phyloP scores from a whole-genome alignment of 2,888 invertebrate species.

The Lycia hirtaria region DNA sequence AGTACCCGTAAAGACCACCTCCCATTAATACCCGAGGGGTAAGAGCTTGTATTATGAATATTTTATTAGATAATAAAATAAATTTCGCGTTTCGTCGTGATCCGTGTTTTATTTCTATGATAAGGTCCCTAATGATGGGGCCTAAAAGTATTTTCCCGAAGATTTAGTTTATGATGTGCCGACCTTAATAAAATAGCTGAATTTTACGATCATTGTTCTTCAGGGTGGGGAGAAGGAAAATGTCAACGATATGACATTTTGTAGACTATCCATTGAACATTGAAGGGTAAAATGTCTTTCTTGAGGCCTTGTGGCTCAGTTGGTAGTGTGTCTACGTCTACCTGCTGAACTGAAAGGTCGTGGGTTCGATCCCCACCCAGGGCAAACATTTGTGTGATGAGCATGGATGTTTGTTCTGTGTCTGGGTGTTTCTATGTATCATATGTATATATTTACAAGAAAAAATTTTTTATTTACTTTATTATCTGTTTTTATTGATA shows the following conservation, averaged over 20 bases:
- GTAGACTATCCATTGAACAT: not conserved
- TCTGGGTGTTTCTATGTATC: too few relatives aligned
- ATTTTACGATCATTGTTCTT: slow-evolving; percentile 42
- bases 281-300: too few relatives aligned
- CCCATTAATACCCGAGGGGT: slow-evolving; percentile 29
- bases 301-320: too few relatives aligned
- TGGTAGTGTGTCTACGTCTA: too few relatives aligned
- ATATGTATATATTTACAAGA: too few relatives aligned
- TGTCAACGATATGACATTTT: not conserved
- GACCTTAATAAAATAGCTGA: slow-evolving; percentile 43
- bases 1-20: slow-evolving; percentile 28
- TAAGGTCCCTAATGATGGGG: slow-evolving; percentile 42
- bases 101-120: slow-evolving; percentile 41
- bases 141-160: slow-evolving; percentile 42
- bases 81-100: slow-evolving; percentile 36
- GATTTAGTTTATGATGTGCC: slow-evolving; percentile 44
- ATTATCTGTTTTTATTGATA: too few relatives aligned
- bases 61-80: slow-evolving; percentile 37
- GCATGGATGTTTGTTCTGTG: too few relatives aligned
- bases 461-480: too few relatives aligned
- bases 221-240: slow-evolving; percentile 35
- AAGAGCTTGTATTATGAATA: slow-evolving; percentile 39
- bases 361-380: too few relatives aligned
- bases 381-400: too few relatives aligned
- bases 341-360: too few relatives aligned